These are phyloP conservation scores for Henricia sp. DNA, from an alignment of 53 echinoderm and acorn worm genomes.

Conservation along the genomic window DNA sequence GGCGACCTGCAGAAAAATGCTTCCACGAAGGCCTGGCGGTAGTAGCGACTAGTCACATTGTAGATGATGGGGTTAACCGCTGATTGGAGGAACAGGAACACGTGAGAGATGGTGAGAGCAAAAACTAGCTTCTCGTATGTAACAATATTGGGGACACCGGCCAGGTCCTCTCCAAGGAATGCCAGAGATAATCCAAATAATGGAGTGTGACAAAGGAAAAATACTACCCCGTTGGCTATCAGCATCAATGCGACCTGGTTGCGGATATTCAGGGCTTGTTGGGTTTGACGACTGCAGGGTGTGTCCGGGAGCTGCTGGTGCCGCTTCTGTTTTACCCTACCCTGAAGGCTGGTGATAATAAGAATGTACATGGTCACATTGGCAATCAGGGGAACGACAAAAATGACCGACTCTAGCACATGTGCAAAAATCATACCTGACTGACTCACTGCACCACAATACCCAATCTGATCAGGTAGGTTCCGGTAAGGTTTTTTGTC, in stretches of 20 bases:
- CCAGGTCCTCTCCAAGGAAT: conserved; percentile 12
- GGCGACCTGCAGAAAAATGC: conserved; percentile 56
- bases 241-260: conserved; percentile 70
- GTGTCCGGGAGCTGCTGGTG: background rate
- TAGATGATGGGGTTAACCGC: conserved; percentile 68
- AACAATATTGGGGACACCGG: background rate
- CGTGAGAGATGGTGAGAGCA: conserved; percentile 25
- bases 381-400: conserved; percentile 35
- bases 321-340: conserved; percentile 8
- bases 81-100: conserved; percentile 60
- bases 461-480: conserved; percentile 48
- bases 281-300: background rate
- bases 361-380: conserved; percentile 41
- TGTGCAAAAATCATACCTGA: conserved; percentile 29
- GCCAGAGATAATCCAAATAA: conserved; percentile 28
- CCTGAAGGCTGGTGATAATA: conserved; percentile 28
- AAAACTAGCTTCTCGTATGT: background rate
- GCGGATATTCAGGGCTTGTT: conserved; percentile 4
- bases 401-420: conserved; percentile 24
- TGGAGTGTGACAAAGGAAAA: conserved; percentile 62
- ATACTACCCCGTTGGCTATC: conserved; percentile 56
- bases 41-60: conserved; percentile 58
- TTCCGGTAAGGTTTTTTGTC: conserved; percentile 24
- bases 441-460: conserved; percentile 31
- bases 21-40: conserved; percentile 65